phyloP scores from a whole-genome alignment of 1,140 invertebrate species.

The Drosophila oshimai region DNA sequence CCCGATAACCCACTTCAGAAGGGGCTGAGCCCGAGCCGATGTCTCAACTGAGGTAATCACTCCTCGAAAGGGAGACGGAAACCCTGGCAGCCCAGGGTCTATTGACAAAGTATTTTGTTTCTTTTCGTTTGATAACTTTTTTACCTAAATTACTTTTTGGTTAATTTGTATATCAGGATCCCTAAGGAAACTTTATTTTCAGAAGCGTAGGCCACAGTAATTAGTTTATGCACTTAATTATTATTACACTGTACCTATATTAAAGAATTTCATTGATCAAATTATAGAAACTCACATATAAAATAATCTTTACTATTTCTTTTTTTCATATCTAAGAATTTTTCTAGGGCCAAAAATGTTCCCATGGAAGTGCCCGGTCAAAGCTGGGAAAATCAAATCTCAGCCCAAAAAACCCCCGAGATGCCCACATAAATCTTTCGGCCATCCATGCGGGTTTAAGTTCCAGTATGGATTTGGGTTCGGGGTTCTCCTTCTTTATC shows the following conservation, averaged over 20 bases:
- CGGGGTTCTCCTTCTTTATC: constrained; percentile 22
- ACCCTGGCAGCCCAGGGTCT: background rate
- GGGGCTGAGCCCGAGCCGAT: constrained; percentile 16
- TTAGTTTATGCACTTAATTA: no score
- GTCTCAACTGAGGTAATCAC: constrained; percentile 12
- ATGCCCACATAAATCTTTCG: constrained; percentile 37
- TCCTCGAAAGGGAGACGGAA: background rate
- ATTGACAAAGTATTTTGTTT: constrained; percentile 1
- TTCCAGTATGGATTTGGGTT: background rate
- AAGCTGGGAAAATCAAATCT: constrained; percentile 7
- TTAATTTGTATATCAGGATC: background rate
- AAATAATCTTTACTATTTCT: no score
- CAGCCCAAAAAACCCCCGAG: background rate
- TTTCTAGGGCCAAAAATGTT: constrained; percentile 1
- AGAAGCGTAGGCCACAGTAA: no score
- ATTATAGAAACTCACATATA: no score
- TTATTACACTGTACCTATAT: no score
- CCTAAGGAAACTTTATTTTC: background rate
- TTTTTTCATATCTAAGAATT: no score
- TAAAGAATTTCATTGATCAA: no score
- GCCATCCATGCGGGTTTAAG: constrained; percentile 19
- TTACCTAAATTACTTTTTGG: background rate
- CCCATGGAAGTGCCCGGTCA: constrained; percentile 5
- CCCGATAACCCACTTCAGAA: constrained; percentile 11
- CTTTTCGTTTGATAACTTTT: background rate